These are phyloP conservation scores for Cyphomyrus discorhynchus DNA, from an alignment of 2,113 vertebrate genomes.

Conservation along the genomic window DNA sequence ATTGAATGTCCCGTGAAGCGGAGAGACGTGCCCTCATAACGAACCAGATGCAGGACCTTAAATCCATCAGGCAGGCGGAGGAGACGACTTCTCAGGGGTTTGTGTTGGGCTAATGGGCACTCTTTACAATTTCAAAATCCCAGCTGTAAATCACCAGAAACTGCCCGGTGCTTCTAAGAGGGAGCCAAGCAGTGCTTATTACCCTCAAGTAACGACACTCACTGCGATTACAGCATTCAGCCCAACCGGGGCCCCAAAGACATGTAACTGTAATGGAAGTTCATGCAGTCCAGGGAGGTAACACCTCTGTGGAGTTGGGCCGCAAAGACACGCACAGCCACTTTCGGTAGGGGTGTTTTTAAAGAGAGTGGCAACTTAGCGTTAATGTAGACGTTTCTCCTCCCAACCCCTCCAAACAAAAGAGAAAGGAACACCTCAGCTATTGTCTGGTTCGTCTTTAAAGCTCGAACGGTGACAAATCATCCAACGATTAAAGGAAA, in stretches of 20 bases:
- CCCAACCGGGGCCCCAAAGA: neutral
- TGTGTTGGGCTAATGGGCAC: neutral
- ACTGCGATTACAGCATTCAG: neutral
- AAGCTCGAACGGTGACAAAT: neutral
- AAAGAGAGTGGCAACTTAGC: neutral
- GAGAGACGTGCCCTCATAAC: neutral
- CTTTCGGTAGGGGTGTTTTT: neutral
- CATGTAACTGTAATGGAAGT: neutral
- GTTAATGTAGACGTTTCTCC: neutral
- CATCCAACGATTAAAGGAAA: neutral
- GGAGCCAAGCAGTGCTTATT: neutral
- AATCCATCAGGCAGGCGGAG: neutral
- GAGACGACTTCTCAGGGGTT: neutral
- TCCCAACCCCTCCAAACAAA: neutral
- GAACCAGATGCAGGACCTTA: neutral
- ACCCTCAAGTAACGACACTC: neutral
- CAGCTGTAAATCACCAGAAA: neutral
- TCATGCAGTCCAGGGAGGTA: neutral
- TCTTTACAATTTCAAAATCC: slow-evolving; percentile 12
- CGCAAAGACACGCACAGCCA: neutral
- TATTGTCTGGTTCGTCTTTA: neutral
- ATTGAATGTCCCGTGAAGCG: neutral
- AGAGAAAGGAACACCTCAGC: neutral
- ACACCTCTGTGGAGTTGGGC: neutral
- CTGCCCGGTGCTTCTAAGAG: neutral